Base-by-base conservation (phyloP, 92 coral and sea anemone species). In the Porites rus region DNA sequence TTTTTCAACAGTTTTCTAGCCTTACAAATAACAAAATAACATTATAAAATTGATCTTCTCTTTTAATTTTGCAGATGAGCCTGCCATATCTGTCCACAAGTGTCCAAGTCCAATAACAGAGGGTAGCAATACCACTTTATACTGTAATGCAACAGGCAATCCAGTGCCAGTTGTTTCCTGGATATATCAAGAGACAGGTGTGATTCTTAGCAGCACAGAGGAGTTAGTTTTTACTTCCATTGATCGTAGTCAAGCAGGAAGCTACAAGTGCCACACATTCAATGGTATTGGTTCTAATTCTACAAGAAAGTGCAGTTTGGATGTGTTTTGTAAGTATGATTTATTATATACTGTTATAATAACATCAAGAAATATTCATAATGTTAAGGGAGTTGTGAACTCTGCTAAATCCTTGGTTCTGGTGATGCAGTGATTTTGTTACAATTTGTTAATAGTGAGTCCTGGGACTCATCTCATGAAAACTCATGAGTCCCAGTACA, bases 271-370 rank as follows among this genome's bases (percentile, higher is more conserved):
- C 62, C 38, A 52, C 10, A 91, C 74, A 5, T 77, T 66, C 38
- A 91, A 91, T 82, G 93, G 88, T 18, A 80, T 80, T 18, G 65
- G 63, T 25, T 66, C 18, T 20, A 80, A 67, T 80, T 22, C 10
- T 10, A 80, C 84, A n/a, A 52, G 51, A 1, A 80, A 22, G 13
- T 80, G 84, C 24, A 66, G 9, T 53, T 24, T 66, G 58, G 84
- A 80, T 80, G 75, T 80, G 25, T 59, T 21, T 3, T 80, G 84
- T 80, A 67, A 80, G 75, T 68, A 56, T 0, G 0, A 56, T 54
- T 54, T 10, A 12, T 10, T 10, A 10, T 56, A 56, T 56, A 14
- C 61, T 5, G 61, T 38, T 38, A 38, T 4, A 4, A 0, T 4
- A 38, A 38, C 46, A 38, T 38, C 7, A 38, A 38, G 46, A 38